Evolutionary conservation across 2,797 vertebrate species (phyloP), one percentile per base, ranked within the genome.

Genomic region (Catharus ustulatus): DNA sequence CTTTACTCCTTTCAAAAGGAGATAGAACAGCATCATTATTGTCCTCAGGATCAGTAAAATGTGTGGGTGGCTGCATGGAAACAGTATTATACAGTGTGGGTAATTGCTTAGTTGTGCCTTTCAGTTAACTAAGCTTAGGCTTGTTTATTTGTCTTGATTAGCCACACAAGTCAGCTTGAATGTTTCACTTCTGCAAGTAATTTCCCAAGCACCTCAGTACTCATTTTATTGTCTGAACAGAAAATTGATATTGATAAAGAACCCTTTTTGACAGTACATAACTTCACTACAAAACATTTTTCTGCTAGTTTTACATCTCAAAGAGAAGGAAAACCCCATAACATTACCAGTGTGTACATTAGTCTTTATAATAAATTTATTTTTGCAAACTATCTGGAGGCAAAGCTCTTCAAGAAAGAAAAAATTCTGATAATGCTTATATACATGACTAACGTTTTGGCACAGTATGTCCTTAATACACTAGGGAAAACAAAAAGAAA

Each of bases 141-240:
- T 93, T 95, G 77, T 64, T 93, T 95, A 94, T 94, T 91, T 83
- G 91, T 80, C 87, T 91, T 54, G 91, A 95, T 96, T 92, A 87
- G 89, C 58, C 62, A 93, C 0, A 23, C 84, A 74, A 87, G 82
- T 72, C 85, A 92, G 51, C 45, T 49, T 78, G 87, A 88, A 91
- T 78, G 76, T 89, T 97, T 93, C 95, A 84, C 58, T 91, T 84
- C 80, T 68, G 45, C 23, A 49, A 91, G 73, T 91, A 86, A 86
- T 88, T 87, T 88, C 55, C 79, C n/a, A 84, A 81, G 79, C 40
- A 73, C 42, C 75, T 87, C 71, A 74, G 62, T 69, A 54, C 77
- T 76, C 38, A 55, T 84, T 77, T 87, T 55, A 58, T 18, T 89
- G 43, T 69, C 75, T 78, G 32, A 78, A 91, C 11, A 92, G 59